phyloP scores from a whole-genome alignment of 2,797 vertebrate genomes.

The Heteromormyrus szaboi region DNA sequence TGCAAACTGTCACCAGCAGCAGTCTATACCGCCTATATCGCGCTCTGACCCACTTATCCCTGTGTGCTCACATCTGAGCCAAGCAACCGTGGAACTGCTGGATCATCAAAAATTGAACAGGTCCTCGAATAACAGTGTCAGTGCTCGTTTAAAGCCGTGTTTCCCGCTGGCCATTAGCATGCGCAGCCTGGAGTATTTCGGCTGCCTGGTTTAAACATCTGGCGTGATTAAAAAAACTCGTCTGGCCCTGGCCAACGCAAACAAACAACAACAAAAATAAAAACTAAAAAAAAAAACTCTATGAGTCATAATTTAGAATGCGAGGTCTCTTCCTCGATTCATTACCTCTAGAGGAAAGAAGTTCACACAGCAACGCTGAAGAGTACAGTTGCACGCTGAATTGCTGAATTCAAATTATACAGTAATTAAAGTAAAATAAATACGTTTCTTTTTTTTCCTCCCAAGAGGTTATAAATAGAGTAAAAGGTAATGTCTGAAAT shows the following conservation, averaged over 20 bases:
- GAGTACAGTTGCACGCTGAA: neutral
- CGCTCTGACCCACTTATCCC: conserved; percentile 59
- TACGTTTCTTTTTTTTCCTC: neutral
- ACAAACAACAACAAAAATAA: neutral
- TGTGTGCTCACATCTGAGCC: conserved; percentile 53
- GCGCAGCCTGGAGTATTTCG: neutral
- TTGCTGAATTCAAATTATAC: conserved; percentile 10
- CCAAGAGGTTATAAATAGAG: conserved; percentile 27
- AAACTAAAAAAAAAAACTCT: neutral
- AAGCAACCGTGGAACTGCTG: conserved; percentile 3
- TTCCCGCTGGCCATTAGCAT: neutral
- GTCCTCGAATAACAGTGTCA: conserved; percentile 4
- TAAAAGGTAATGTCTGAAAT: conserved; percentile 27
- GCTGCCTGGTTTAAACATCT: neutral
- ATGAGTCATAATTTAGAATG: neutral
- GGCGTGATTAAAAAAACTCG: neutral
- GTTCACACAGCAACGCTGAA: neutral
- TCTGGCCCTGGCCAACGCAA: neutral
- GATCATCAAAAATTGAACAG: conserved; percentile 21
- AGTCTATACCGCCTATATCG: conserved; percentile 24
- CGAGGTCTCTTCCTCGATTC: neutral
- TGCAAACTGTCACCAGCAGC: neutral
- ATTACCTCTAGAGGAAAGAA: neutral
- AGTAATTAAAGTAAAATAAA: conserved; percentile 16
- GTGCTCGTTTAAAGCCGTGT: neutral